Evolutionary conservation across 2,888 invertebrate species (phyloP).

Genomic region (Onchidella celtica): DNA sequence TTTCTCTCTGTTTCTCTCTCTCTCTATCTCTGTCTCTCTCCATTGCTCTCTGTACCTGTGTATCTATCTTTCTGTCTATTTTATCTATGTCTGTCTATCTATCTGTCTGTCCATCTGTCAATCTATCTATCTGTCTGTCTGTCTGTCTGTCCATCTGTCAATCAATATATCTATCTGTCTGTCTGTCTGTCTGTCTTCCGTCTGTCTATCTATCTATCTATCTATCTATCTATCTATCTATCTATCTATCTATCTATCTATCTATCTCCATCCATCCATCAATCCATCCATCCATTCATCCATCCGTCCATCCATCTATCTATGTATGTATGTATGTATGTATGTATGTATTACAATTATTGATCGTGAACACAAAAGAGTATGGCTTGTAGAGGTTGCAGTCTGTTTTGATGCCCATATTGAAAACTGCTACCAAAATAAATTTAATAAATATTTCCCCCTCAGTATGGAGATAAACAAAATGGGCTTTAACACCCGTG

Average conservation of each 20-base stretch:
- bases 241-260: slow-evolving; percentile 21
- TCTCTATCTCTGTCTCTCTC: slow-evolving; percentile 38
- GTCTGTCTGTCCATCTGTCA: slow-evolving; percentile 34
- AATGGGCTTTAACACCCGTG: too few species aligned
- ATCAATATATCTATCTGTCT: slow-evolving; percentile 35
- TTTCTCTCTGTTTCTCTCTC: slow-evolving; percentile 33
- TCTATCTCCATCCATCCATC: slow-evolving; percentile 23
- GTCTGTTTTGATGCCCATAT: too few species aligned
- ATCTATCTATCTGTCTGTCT: slow-evolving; percentile 30
- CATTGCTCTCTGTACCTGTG: slow-evolving; percentile 33
- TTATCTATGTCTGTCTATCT: slow-evolving; percentile 23
- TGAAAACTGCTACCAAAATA: too few species aligned
- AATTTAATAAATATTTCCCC: too few species aligned
- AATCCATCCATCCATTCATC: slow-evolving; percentile 35
- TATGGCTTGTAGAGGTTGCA: too few species aligned
- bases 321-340: too few species aligned
- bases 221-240: slow-evolving; percentile 23
- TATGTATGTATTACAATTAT: too few species aligned
- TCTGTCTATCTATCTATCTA: slow-evolving; percentile 25
- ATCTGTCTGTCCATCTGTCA: slow-evolving; percentile 17
- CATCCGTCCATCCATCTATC: slow-evolving; percentile 27
- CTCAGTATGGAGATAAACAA: too few species aligned
- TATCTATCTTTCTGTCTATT: slow-evolving; percentile 18
- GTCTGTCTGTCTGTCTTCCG: slow-evolving; percentile 21
- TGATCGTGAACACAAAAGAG: too few species aligned